Base-by-base conservation (phyloP, 2,797 vertebrate species). In the Hybognathus amarus region DNA sequence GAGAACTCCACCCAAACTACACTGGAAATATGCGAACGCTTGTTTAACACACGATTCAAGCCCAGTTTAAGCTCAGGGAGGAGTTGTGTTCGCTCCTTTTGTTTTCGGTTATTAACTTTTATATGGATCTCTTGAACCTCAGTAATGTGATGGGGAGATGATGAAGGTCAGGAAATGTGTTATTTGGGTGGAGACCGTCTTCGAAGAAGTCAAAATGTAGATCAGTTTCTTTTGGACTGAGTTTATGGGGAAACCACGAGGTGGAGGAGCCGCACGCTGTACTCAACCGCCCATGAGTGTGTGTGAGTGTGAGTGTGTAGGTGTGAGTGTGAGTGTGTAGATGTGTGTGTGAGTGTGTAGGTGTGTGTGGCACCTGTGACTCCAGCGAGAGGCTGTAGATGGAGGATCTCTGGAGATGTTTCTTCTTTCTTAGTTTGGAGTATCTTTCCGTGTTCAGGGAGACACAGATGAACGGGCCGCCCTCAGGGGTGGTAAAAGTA, bases 111-210 rank as follows among this genome's bases (percentile, higher is more conserved):
- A 24, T 67, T 47, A 69, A 73, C 4, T 42, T 30, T 30, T 63
- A 15, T 30, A 15, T 61, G 42, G 20, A n/a, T 27, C 56, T 70
- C 64, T 47, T 67, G 33, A 52, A 20, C 42, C 75, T 38, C 36
- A 50, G 73, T 56, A 83, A 80, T 74, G 68, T 54, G 42, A 79
- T 66, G 74, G 68, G 30, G 5, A 40, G 11, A 66, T 69, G n/a
- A 12, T 73, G n/a, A 74, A 77, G 56, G 76, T 74, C 64, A 33
- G 47, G 38, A 22, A 67, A 76, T 83, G 52, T 47, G 45, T 38
- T 86, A 56, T 85, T 80, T 84, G 86, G 87, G 82, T 86, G 84
- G 59, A 52, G 82, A 74, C 24, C 59, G n/a, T 36, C 45, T 86
- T 85, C 77, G 79, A 77, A 64, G 66, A 77, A 33, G 30, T 24